Base-by-base conservation (phyloP, 2,888 invertebrate species). In the Drosophila atripex region DNA sequence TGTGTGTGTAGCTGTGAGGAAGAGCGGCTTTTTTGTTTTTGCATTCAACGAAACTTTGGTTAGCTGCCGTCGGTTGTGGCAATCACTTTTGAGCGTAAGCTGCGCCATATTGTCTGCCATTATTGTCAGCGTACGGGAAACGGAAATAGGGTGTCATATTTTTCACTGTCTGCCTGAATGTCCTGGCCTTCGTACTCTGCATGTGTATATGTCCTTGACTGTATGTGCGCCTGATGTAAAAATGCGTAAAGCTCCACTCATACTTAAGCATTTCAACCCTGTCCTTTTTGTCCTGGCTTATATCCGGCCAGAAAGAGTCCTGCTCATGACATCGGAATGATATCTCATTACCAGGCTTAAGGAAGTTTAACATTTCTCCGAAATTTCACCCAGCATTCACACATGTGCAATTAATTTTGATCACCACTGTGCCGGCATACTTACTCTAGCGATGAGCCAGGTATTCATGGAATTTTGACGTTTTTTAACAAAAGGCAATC, bases 31-130 rank as follows among this genome's bases (percentile, higher is more conserved):
- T 64, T 70, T 64, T 64, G 64, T 64, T 64, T 64, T 64, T 60
- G 59, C 60, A 71, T 71, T 49, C 72, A 70, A 70, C 50, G 65
- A 54, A 70, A 70, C 50, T 72, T 70, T 70, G 66, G 64, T 68
- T 65, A 65, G 59, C 45, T 64, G 58, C 56, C 75, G 52, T 54
- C 71, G 56, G 75, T 55, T 64, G 57, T 51, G 66, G 78, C 82
- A 75, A 78, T 80, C 78, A 80, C 76, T 78, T 78, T 72, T 80
- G 65, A 76, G 70, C 74, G 76, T 79, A 82, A 85, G 75, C 79
- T 73, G 69, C 79, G 75, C 82, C 83, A 85, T 84, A 85, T 84
- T 85, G 83, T 83, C 83, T 74, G 83, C 84, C 80, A 80, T 83
- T 80, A 79, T 80, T 80, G 84, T 80, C 84, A 83, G 78, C 65